Percentiles rank a stretch among this genome's conserved stretches.
Evolutionary conservation across 2,797 vertebrate genomes (phyloP).

Genomic region (Enteromius thamalakanensis): DNA sequence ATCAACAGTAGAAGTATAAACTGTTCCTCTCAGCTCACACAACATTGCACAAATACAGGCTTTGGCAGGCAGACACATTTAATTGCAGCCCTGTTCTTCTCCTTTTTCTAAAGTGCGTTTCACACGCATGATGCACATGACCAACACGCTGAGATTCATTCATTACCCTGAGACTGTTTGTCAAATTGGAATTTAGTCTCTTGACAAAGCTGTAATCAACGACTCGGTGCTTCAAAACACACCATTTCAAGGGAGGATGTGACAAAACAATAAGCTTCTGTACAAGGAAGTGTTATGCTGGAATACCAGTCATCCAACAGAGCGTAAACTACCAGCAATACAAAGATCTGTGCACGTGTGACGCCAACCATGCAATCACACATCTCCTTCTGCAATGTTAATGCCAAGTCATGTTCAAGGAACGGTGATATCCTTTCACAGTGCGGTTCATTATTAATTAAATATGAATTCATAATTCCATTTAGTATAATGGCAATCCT

Average conservation of each 20-base stretch:
- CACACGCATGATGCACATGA: slow-evolving; percentile 70
- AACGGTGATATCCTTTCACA: not conserved
- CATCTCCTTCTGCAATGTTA: not conserved
- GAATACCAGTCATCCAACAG: slow-evolving; percentile 17
- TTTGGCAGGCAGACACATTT: slow-evolving; percentile 71
- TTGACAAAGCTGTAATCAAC: slow-evolving; percentile 52
- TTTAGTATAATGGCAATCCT: slow-evolving; percentile 13
- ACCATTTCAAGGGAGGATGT: slow-evolving; percentile 35
- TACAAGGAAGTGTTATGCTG: slow-evolving; percentile 38
- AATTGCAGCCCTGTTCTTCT: slow-evolving; percentile 74
- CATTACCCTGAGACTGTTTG: slow-evolving; percentile 37
- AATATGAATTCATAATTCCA: slow-evolving; percentile 42
- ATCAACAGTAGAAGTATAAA: slow-evolving; percentile 62
- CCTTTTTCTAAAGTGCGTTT: slow-evolving; percentile 61
- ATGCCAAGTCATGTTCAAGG: slow-evolving; percentile 3
- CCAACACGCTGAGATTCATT: slow-evolving; percentile 62
- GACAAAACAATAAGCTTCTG: slow-evolving; percentile 46
- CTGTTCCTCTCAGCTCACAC: slow-evolving; percentile 71
- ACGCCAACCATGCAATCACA: slow-evolving; percentile 1
- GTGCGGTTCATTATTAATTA: slow-evolving; percentile 8
- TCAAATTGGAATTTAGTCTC: slow-evolving; percentile 28
- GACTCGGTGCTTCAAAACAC: slow-evolving; percentile 40
- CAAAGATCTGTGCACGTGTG: not conserved
- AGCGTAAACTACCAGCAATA: slow-evolving; percentile 6
- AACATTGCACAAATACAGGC: slow-evolving; percentile 71